phyloP scores from a whole-genome alignment of 1,140 invertebrate genomes.

The Physella acuta region DNA sequence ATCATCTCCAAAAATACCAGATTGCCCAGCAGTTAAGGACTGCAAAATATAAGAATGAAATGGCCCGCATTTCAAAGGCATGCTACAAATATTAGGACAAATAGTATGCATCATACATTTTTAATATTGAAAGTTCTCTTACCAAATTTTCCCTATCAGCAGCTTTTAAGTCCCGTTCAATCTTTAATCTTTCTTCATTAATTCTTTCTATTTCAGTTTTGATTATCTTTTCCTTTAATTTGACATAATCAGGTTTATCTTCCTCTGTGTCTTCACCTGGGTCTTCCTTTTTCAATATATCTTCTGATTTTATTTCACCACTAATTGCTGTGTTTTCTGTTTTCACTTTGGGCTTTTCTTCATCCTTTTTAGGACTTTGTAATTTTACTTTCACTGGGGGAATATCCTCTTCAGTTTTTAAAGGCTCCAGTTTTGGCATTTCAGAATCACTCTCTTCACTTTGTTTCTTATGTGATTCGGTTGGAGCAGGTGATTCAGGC shows the following conservation, averaged over 20 bases:
- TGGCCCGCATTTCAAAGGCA: background rate
- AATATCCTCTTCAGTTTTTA: constrained; percentile 17
- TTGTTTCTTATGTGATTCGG: constrained; percentile 12
- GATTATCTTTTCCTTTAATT: constrained; percentile 32
- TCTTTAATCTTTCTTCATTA: constrained; percentile 18
- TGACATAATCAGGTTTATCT: constrained; percentile 29
- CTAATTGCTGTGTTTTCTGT: background rate
- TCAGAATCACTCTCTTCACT: constrained; percentile 23
- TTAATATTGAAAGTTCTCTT: constrained; percentile 1
- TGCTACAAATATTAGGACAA: too few relatives aligned
- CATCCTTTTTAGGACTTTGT: background rate
- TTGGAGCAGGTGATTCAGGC: background rate
- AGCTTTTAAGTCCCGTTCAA: constrained; percentile 9
- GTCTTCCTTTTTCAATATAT: background rate
- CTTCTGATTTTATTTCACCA: background rate
- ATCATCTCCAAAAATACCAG: constrained; percentile 29
- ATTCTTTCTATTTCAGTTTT: constrained; percentile 29
- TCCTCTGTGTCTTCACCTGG: background rate
- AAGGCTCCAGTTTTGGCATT: constrained; percentile 5
- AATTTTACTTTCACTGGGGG: background rate
- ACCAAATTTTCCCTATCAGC: constrained; percentile 22
- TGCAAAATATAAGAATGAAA: background rate
- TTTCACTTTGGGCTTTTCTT: constrained; percentile 1
- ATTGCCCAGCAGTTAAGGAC: constrained; percentile 10
- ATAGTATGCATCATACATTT: too few relatives aligned